Percentiles rank a stretch among this genome's conserved stretches.
These are phyloP conservation scores for Pontoporia blainvillei DNA, from an alignment of 2,113 vertebrate genomes.

Conservation along the genomic window DNA sequence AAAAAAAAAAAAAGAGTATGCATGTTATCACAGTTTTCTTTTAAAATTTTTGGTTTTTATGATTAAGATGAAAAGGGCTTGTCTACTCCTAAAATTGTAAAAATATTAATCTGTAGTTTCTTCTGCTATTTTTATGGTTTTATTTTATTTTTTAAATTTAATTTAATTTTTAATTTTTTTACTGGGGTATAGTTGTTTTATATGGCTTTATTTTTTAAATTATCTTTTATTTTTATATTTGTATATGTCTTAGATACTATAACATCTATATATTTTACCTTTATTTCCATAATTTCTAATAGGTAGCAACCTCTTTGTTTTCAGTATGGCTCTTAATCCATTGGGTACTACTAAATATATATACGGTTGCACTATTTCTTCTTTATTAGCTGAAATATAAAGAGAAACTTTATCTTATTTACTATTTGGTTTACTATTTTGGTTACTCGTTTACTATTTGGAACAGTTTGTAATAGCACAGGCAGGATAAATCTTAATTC, in stretches of 20 bases:
- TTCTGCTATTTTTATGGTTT: not conserved
- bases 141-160: too few relatives aligned
- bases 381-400: not conserved
- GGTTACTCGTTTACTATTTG: not conserved
- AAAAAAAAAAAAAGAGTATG: not conserved
- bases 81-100: not conserved
- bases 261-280: not conserved
- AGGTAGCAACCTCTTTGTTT: not conserved
- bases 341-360: not conserved
- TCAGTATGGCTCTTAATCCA: not conserved
- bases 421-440: not conserved
- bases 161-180: too few relatives aligned
- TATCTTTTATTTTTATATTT: not conserved
- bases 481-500: not conserved
- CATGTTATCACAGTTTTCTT: not conserved
- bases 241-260: not conserved
- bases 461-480: not conserved
- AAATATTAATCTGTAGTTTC: not conserved
- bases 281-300: not conserved
- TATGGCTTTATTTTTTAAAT: not conserved
- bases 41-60: not conserved
- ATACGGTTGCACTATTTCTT: not conserved
- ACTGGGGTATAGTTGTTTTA: not conserved
- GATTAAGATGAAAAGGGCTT: not conserved
- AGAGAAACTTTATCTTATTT: not conserved